These are phyloP conservation scores for Chrysotoxum bicinctum DNA, from an alignment of 2,888 invertebrate species.

Conservation along the genomic window DNA sequence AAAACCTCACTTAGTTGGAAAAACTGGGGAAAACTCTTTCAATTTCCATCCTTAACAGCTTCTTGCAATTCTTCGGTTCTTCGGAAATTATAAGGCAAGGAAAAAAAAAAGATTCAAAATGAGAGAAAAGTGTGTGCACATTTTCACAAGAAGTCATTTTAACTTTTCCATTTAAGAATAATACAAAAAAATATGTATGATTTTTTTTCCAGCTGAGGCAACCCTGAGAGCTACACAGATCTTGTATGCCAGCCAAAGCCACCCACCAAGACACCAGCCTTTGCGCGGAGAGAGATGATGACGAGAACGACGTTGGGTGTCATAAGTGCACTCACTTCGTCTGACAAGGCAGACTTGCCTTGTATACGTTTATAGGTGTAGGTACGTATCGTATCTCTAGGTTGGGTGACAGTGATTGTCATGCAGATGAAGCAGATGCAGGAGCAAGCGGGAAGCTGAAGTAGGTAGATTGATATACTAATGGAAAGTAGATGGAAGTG, in stretches of 20 bases:
- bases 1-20: slow-evolving; percentile 60
- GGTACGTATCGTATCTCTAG: too few species aligned
- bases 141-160: slow-evolving; percentile 64
- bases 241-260: slow-evolving; percentile 16
- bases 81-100: slow-evolving; percentile 39
- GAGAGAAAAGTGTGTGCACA: slow-evolving; percentile 18
- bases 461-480: slow-evolving; percentile 34
- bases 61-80: slow-evolving; percentile 57
- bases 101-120: neutral
- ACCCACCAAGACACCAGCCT: slow-evolving; percentile 36
- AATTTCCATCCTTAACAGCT: slow-evolving; percentile 40
- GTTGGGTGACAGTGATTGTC: slow-evolving; percentile 23
- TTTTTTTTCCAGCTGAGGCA: slow-evolving; percentile 14
- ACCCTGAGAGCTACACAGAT: neutral
- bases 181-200: neutral
- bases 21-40: slow-evolving; percentile 53
- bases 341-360: slow-evolving; percentile 34
- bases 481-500: slow-evolving; percentile 62
- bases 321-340: slow-evolving; percentile 58
- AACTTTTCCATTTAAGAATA: slow-evolving; percentile 51
- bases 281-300: neutral
- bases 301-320: slow-evolving; percentile 37
- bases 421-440: slow-evolving; percentile 38
- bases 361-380: neutral
- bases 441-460: neutral